Evolutionary conservation across 2,888 invertebrate genomes (phyloP).

Genomic region (Synanthedon formicaeformis): DNA sequence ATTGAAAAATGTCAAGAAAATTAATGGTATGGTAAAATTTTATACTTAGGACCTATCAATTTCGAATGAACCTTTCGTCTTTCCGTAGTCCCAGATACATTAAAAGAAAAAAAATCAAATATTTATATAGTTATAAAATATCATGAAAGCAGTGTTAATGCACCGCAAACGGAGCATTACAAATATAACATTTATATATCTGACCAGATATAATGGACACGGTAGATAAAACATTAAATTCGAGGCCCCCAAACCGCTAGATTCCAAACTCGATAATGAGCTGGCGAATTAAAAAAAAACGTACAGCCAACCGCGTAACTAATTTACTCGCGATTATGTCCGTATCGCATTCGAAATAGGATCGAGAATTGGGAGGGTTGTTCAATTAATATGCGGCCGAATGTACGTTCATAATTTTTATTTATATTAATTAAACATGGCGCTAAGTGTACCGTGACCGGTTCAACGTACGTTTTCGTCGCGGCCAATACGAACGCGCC

Average conservation of each 20-base stretch:
- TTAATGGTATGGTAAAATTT: too few species aligned
- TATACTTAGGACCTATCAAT: too few species aligned
- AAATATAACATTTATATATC: conserved; percentile 22
- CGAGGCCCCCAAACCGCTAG: conserved; percentile 20
- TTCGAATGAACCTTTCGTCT: too few species aligned
- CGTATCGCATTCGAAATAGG: neutral
- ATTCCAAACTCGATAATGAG: conserved; percentile 42
- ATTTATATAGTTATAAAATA: conserved; percentile 2
- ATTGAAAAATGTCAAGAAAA: too few species aligned
- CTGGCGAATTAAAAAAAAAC: conserved; percentile 4
- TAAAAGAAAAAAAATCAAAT: too few species aligned
- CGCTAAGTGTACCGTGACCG: conserved; percentile 56
- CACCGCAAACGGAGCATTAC: conserved; percentile 30
- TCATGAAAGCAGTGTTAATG: conserved; percentile 6
- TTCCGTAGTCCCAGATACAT: neutral
- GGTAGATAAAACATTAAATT: conserved; percentile 45
- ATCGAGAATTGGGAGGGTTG: neutral
- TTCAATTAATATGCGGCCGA: neutral
- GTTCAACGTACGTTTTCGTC: conserved; percentile 44
- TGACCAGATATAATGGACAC: conserved; percentile 38
- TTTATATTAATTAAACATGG: conserved; percentile 58
- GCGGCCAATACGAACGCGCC: conserved; percentile 11
- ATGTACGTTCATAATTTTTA: conserved; percentile 38
- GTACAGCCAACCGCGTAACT: neutral
- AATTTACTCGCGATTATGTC: neutral